Base-by-base conservation (phyloP, 2,888 invertebrate genomes). In the Dendrolimus houi region DNA sequence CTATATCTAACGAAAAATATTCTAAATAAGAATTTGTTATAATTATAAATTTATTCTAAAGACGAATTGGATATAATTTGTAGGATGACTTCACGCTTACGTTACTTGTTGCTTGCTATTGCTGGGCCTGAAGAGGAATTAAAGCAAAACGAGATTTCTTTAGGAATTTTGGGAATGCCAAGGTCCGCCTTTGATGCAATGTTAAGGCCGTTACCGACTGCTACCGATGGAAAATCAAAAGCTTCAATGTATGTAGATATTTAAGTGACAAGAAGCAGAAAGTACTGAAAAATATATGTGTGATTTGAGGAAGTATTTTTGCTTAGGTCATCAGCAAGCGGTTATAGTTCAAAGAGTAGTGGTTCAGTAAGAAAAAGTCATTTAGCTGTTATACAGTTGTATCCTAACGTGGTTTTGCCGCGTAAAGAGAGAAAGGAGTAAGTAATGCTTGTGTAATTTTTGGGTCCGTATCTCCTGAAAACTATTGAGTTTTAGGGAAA, bases 161-260 rank as follows among this genome's bases (percentile, higher is more conserved):
- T 94, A 7, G 94, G 94, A 1, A 91, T 94, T 57, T 76, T 94
- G 55, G 94, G 94, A 3, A 75, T 92, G 66, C 81, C 87, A 1
- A 85, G 93, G 40, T 71, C 83, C 9, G 70, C 81, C 54, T 93
- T 93, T 64, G 93, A 94, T 69, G 83, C 92, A 1, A 91, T 93
- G 88, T 75, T 94, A 41, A 77, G 77, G 40, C 83, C 83, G 12
- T 54, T 88, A 10, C 70, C 79, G 0, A 64, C 64, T 6, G 63
- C 59, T 1, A 72, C 70, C 9, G 65, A 65, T 0, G 60, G 65
- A 17, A 86, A 85, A 68, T 81, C 83, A 0, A 86, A 77, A 64
- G 73, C 69, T 13, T 80, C 82, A 7, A 68, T 82, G 77, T 77
- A 17, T 68, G 75, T 69, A 57, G 29, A 8, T 53, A 53, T 41